Evolutionary conservation across 2,888 invertebrate genomes (phyloP), one percentile per base, ranked within the genome.

Genomic region (Smittia sp.): DNA sequence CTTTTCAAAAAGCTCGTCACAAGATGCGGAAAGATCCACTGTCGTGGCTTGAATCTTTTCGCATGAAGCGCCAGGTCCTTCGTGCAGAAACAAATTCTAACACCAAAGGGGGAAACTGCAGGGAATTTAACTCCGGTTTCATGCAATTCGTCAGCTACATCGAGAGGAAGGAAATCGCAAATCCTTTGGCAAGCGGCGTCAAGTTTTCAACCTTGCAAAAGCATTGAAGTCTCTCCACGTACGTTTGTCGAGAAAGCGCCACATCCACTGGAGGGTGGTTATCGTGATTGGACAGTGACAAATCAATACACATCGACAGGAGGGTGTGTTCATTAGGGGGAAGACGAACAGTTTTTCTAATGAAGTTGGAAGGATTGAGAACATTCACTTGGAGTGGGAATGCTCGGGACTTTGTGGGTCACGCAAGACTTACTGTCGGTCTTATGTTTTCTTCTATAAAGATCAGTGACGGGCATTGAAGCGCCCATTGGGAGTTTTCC

Each of bases 391-490:
- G 46, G n/a, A 46, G 2, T 46, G 13, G 11, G 46, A 46, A 46
- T 46, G n/a, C n/a, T 46, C 46, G 13, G 46, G 11, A n/a, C n/a
- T n/a, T n/a, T n/a, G 46, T 6, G 63, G n/a, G 63, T n/a, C 27
- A 63, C 27, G 4, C 63, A 6, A 20, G 69, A 87, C 88, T 88
- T 87, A 88, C 88, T 86, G 82, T 87, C 87, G 78, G 85, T 84
- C 81, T 85, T 86, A 80, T 88, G 88, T 82, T 88, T 88, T 80
- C 87, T 85, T 78, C 87, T 84, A 83, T 87, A 88, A 76, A 83
- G 83, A 80, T 85, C 85, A 77, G 81, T 73, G 3, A 73, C 73
- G 13, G 73, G 65, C 65, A 73, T 73, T 15, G 73, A 65, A 41
- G 73, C 65, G 18, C 73, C 73, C 18, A 18, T 18, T 13, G 65